Base-by-base conservation (phyloP, 2,113 vertebrate genomes). In the Vanacampus margaritifer region DNA sequence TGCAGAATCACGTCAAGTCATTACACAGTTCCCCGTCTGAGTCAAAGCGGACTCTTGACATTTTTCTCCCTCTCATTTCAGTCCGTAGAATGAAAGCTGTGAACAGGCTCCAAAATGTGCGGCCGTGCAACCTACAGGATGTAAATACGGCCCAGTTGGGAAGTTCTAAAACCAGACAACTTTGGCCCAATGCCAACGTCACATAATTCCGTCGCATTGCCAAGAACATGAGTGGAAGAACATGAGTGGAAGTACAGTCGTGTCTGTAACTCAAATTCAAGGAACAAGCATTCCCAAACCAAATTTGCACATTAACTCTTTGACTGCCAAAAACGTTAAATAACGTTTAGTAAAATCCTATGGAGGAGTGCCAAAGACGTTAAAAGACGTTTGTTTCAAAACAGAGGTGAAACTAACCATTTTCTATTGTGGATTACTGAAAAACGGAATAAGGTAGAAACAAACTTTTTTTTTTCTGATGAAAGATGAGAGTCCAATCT, bases 271-370 rank as follows among this genome's bases (percentile, higher is more conserved):
- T 51, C 17, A n/a, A 59, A 59, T 57, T 63, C 37, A 8, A 14
- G 59, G 14, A 35, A 17, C 28, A 35, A 21, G 16, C 11, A 65
- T 72, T 81, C 62, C 51, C 45, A 43, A 61, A 58, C 63, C 71
- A 78, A 76, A 74, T 73, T 71, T 68, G 59, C 46, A 56, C 73
- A 85, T 78, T 74, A n/a, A n/a, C n/a, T n/a, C n/a, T n/a, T n/a
- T n/a, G n/a, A n/a, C n/a, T n/a, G n/a, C n/a, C n/a, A n/a, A n/a
- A n/a, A n/a, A n/a, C n/a, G n/a, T n/a, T n/a, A n/a, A n/a, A n/a
- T n/a, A n/a, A n/a, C n/a, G n/a, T n/a, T n/a, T n/a, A n/a, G n/a
- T n/a, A n/a, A n/a, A n/a, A n/a, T n/a, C n/a, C n/a, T n/a, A n/a
- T n/a, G n/a, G n/a, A n/a, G n/a, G n/a, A n/a, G n/a, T n/a, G n/a